These are phyloP conservation scores for Andrena bicolor DNA, from an alignment of 2,888 invertebrate genomes.

Conservation along the genomic window DNA sequence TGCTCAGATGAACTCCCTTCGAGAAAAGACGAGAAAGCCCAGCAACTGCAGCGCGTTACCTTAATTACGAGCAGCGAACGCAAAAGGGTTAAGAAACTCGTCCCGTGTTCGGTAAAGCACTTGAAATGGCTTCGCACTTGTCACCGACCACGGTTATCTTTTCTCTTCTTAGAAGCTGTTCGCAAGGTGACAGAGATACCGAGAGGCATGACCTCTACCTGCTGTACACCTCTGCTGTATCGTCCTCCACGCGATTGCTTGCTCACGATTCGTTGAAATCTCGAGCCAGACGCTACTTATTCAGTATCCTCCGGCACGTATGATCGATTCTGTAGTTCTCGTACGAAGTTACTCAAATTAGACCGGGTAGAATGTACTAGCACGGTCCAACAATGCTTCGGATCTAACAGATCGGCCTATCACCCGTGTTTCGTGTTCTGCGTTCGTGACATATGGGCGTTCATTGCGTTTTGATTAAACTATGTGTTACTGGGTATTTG, in stretches of 20 bases:
- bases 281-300: slow-evolving; percentile 47
- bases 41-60: not conserved
- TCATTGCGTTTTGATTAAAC: no score
- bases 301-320: slow-evolving; percentile 8
- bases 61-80: slow-evolving; percentile 25
- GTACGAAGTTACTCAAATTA: not conserved
- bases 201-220: slow-evolving; percentile 73
- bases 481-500: no score
- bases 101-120: slow-evolving; percentile 40
- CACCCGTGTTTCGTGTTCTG: no score
- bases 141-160: slow-evolving; percentile 74
- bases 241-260: slow-evolving; percentile 74
- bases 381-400: no score
- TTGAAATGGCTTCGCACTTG: slow-evolving; percentile 77
- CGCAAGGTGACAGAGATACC: slow-evolving; percentile 71
- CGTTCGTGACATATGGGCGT: no score
- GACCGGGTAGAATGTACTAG: not conserved
- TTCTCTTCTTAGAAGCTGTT: slow-evolving; percentile 76
- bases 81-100: slow-evolving; percentile 47
- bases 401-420: no score
- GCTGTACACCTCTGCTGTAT: slow-evolving; percentile 62
- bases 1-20: not conserved
- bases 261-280: slow-evolving; percentile 82
- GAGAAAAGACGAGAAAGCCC: not conserved
- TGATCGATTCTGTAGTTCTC: slow-evolving; percentile 20